Evolutionary conservation across 2,113 vertebrate genomes (phyloP).

Genomic region (Antechinus stuartii): DNA sequence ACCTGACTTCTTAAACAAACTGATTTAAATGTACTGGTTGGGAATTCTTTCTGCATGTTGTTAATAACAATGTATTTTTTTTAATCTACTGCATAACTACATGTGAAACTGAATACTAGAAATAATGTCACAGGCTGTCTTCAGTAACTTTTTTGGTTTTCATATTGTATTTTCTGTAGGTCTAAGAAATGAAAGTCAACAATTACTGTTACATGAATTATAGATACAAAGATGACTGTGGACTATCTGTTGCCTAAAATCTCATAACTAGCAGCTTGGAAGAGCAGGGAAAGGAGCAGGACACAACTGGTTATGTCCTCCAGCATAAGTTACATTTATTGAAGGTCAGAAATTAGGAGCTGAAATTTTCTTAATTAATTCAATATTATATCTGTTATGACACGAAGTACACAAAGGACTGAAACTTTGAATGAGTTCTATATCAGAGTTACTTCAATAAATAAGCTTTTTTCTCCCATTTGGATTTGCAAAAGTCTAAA

Average conservation of each 20-base stretch:
- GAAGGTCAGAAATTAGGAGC: not conserved
- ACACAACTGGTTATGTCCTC: not conserved
- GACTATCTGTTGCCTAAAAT: not conserved
- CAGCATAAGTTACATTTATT: not conserved
- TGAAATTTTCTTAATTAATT: not conserved
- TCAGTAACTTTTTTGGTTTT: slow-evolving; percentile 17
- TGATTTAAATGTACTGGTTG: not conserved
- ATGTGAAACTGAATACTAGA: not conserved
- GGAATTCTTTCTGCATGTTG: slow-evolving; percentile 17
- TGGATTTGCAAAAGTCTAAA: not conserved
- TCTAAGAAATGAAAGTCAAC: not conserved
- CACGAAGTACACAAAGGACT: slow-evolving; percentile 2
- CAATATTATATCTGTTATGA: not conserved
- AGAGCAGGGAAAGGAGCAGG: not conserved
- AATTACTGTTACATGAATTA: not conserved
- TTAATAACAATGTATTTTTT: slow-evolving; percentile 30
- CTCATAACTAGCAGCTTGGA: not conserved
- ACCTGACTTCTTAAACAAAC: not conserved
- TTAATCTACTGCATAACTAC: not conserved
- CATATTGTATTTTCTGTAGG: slow-evolving; percentile 27
- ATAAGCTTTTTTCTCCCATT: not conserved
- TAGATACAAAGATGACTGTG: not conserved
- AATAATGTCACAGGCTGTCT: not conserved
- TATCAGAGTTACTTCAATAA: slow-evolving; percentile 13
- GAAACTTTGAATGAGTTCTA: not conserved